Evolutionary conservation across 1,140 invertebrate genomes (phyloP), one percentile per base, ranked within the genome.

Genomic region (Leptopilina clavipes): DNA sequence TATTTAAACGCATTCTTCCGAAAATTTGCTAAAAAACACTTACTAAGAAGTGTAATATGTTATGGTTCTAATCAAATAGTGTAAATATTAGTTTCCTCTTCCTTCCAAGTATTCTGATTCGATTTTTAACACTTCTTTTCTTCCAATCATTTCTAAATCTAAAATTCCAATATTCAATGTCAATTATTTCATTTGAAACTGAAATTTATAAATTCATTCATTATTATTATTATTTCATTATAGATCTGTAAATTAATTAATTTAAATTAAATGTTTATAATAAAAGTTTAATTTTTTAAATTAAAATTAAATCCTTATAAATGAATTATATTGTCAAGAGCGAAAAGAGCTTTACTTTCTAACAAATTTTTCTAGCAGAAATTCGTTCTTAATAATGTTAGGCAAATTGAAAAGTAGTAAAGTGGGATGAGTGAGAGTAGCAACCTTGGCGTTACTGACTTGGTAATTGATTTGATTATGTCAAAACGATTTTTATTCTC

Each of bases 341-440:
- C 17, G n/a, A n/a, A 52, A 52, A 52, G 12, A n/a, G n/a, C 48
- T 52, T 52, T 52, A 52, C 48, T 52, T 52, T 52, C 48, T 52
- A 52, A 52, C 48, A 52, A 52, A 52, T 52, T 52, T 52, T 52
- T 52, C 48, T 52, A 52, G 48, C 48, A 52, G 48, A 52, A 52
- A 52, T 52, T 52, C 14, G 48, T 52, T 52, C 48, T n/a, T 52
- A 17, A 52, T 52, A 52, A 52, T 52, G 48, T 52, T 52, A 52
- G 48, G 48, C 48, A 52, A 52, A 52, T 52, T 52, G 48, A 52
- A 52, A 52, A 52, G 48, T 52, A 52, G 48, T 52, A 52, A 52
- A 52, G 48, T 52, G 48, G 48, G 48, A 52, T 52, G 48, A 52
- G 48, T 52, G 48, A 52, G 48, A 52, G 48, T 52, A 17, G 48